Conservation (phyloP, 2,888 invertebrate species). For the Lordiphosa andalusiaca region DNA sequence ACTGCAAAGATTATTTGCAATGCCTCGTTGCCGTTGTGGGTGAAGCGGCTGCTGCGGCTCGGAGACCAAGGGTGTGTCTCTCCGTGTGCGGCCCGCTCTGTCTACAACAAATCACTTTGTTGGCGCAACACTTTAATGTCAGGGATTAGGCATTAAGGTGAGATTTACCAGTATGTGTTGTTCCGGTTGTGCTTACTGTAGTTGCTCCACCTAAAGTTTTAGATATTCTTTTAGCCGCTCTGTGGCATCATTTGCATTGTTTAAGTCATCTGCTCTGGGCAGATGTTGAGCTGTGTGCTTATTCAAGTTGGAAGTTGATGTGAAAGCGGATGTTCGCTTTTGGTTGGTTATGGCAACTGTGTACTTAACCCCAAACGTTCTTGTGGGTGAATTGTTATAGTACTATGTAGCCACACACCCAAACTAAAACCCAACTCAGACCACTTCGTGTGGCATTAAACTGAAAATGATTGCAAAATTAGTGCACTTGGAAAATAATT, state of each 20-base stretch:
- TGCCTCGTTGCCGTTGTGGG: conserved; percentile 55
- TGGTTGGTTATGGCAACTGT: conserved; percentile 25
- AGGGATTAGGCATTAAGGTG: conserved; percentile 72
- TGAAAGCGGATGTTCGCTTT: conserved; percentile 21
- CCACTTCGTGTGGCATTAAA: conserved; percentile 8
- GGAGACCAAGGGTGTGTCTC: conserved; percentile 14
- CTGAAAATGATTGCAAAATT: conserved; percentile 28
- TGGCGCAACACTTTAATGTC: conserved; percentile 74
- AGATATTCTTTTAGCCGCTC: neutral
- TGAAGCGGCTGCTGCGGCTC: conserved; percentile 15
- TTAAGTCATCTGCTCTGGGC: conserved; percentile 16
- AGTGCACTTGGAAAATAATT: conserved; percentile 8
- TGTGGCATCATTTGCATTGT: conserved; percentile 28
- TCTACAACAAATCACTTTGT: conserved; percentile 72
- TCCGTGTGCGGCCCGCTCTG: conserved; percentile 61
- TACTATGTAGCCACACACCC: conserved; percentile 32
- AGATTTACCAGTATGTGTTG: conserved; percentile 53
- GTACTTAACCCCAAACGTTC: conserved; percentile 9
- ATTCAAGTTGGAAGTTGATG: conserved; percentile 24
- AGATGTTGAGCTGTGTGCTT: conserved; percentile 16
- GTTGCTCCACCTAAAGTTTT: neutral
- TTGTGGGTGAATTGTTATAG: conserved; percentile 25
- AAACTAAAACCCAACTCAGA: conserved; percentile 16
- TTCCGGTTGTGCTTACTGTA: conserved; percentile 18
- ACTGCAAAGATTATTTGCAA: conserved; percentile 75